Evolutionary conservation across 2,797 vertebrate genomes (phyloP), one percentile per base, ranked within the genome.

Genomic region (Psittacula echo): DNA sequence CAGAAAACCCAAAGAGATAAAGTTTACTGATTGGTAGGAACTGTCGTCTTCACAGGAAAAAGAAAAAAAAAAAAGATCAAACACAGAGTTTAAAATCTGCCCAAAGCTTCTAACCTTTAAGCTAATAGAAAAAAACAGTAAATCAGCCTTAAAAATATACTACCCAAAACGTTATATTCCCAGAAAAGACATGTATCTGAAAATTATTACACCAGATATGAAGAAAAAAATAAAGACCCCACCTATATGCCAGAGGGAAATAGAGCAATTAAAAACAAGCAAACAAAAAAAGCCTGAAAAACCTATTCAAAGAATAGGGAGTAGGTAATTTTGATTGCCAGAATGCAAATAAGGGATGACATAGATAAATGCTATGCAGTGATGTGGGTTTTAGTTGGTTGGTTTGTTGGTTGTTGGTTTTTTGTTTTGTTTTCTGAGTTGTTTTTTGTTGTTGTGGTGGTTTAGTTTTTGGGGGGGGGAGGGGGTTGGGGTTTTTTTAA

Each of bases 31-130:
- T 94, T 94, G 74, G 74, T 45, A 37, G 10, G 37, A 94, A 85
- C 80, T 89, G 67, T 77, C 85, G 79, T 76, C 54, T 81, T 91
- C 76, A 45, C 4, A 71, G 56, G 24, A 10, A 24, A 39, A 23
- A 39, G 21, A 56, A 26, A 85, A 73, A 60, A 85, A 73, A 37
- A 76, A 54, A 60, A 89, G 7, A 94, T 91, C 79, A 96, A 92
- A 87, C 75, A 77, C 48, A 44, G 82, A 81, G 62, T 80, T 78
- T 84, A 67, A 95, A 96, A 91, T 44, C 77, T 48, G 16, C 79
- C 84, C 90, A 93, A 94, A 95, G 89, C 84, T 87, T 37, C 85
- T 74, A 76, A 93, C 54, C 54, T 53, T 76, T 88, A 94, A 90
- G 78, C 60, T 92, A 96, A 68, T 72, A 89, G 87, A 37, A 77